A percentile compares a stretch with the other conserved stretches of the same genome.
Evolutionary conservation across 2,113 vertebrate genomes (phyloP).

Genomic region (Thalassarche chlororhynchos): DNA sequence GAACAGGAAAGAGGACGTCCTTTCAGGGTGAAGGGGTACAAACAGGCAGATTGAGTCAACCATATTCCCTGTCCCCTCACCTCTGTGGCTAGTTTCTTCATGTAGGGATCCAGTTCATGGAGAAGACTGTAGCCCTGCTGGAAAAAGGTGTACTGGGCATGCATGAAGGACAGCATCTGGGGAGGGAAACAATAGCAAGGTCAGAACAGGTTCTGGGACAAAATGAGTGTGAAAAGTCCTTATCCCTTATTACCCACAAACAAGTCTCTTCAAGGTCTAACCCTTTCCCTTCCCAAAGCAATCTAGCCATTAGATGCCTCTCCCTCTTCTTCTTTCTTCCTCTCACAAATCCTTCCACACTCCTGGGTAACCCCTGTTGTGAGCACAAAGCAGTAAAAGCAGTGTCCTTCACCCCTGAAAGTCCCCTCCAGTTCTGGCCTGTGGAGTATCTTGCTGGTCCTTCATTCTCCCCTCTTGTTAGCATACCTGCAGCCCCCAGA

Average conservation of each 20-base stretch:
- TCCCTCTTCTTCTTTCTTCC: background rate
- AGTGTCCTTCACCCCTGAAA: background rate
- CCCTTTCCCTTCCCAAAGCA: background rate
- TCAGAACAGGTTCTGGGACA: background rate
- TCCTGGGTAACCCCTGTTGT: background rate
- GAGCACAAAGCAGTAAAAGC: background rate
- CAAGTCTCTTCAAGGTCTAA: background rate
- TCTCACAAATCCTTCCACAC: background rate
- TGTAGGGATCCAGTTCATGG: conserved; percentile 93
- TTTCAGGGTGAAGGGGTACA: background rate
- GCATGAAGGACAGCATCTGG: conserved; percentile 98
- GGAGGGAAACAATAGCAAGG: background rate
- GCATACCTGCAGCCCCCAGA: background rate
- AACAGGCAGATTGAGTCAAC: background rate
- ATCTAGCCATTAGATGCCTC: background rate
- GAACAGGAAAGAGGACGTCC: background rate
- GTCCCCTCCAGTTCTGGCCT: background rate
- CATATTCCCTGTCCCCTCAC: conserved; percentile 68
- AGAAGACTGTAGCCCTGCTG: conserved; percentile 95
- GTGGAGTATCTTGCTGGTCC: background rate
- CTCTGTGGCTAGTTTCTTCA: conserved; percentile 95
- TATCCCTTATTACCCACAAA: background rate
- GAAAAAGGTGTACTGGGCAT: conserved; percentile 94
- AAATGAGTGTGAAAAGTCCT: background rate
- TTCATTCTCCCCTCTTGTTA: background rate